Evolutionary conservation across 2,797 vertebrate species (phyloP), one percentile per base, ranked within the genome.

Genomic region (Smutsia gigantea): DNA sequence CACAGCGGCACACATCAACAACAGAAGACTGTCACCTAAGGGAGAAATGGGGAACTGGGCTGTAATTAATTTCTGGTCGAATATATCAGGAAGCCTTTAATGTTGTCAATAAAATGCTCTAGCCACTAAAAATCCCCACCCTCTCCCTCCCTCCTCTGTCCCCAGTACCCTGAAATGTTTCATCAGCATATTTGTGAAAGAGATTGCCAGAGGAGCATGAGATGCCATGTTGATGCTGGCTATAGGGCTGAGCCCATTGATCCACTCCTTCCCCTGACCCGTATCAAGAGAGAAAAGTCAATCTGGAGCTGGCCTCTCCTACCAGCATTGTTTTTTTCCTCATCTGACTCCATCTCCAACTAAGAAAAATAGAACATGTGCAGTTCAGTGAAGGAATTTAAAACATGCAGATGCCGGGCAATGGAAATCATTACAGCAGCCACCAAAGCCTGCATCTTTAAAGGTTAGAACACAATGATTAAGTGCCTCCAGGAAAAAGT

Each of bases 51-150:
- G 97, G 97, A 98, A 93, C 96, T 90, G 97, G 97, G 97, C 97
- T 97, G 71, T 98, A 98, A 97, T 97, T 98, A 97, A 97, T 98
- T 98, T 98, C 93, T 96, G 96, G 97, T 71, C 97, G 42, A 97
- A 97, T 66, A 85, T 39, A 96, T 87, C 97, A 97, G 11, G 95
- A 87, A 93, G 97, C 59, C 90, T 96, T 97, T 97, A 94, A 97
- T 27, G 95, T 64, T 69, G 81, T 59, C 69, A 21, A 96, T 97
- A 96, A 78, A 82, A 96, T 66, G 93, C 94, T 94, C 34, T 2
- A 82, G 87, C 87, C 85, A 83, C 55, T 89, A 75, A 97, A 87
- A 74, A 74, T 64, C 77, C 81, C 77, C 77, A 87, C 57, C 53
- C 53, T 94, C 69, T 75, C 82, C 68, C 92, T 93, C 90, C 78